Evolutionary conservation across 1,140 invertebrate genomes (phyloP), one percentile per base, ranked within the genome.

Genomic region (Sycophaga agraensis): DNA sequence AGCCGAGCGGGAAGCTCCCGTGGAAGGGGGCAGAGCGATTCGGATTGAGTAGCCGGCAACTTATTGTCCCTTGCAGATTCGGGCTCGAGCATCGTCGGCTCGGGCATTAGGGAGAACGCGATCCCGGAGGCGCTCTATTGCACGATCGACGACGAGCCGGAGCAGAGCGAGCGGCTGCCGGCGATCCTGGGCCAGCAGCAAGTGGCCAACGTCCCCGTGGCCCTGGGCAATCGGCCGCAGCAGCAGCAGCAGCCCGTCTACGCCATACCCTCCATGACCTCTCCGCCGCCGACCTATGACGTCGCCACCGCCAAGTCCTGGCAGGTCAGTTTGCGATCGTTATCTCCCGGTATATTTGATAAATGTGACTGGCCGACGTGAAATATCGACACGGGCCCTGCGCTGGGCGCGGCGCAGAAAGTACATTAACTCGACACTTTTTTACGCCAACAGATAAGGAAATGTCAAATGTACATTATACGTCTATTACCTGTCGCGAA

Each of bases 231-330:
- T 9, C 16, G 24, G 14, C 3, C 17, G 4, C 14, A 2, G 28
- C 40, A 72, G 67, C 72, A 6, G 5, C 74, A 75, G 59, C 59
- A 75, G 59, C 69, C 68, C 7, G 67, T 77, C 53, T 77, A 79
- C 50, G 67, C 70, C 12, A 66, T 80, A 64, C 78, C 77, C 19
- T 78, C 77, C 37, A 80, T 81, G 77, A 79, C 76, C 48, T 79
- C 77, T 39, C 79, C 79, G 21, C 79, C 79, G n/a, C 79, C 77
- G 8, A 79, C 77, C 19, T 81, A 81, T 56, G 77, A 81, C 39
- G 78, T 76, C 3, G 76, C 77, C 2, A 74, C 77, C 42, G 74
- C 75, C 39, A 79, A 78, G 70, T 70, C 76, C 59, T 74, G 73
- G 66, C 78, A 79, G 76, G 78, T 80, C 14, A 64, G 60, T 17